phyloP scores from a whole-genome alignment of 2,113 vertebrate species.

The Lates calcarifer region DNA sequence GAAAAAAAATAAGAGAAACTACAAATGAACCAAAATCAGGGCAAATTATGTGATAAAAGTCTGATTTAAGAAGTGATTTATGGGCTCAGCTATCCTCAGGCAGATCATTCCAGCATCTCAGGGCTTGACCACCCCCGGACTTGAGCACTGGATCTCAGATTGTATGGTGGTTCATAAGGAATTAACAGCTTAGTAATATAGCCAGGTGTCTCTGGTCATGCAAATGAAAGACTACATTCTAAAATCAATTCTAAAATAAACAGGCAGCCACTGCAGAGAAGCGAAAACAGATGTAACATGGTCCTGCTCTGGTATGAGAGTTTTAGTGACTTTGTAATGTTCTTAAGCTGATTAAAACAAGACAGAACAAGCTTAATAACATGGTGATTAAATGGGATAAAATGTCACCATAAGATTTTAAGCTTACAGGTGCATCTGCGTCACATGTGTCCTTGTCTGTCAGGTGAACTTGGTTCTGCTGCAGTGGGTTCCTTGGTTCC shows the following conservation, averaged over 20 bases:
- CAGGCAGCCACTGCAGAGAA: neutral
- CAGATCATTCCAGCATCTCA: too few relatives aligned
- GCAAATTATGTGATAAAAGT: too few relatives aligned
- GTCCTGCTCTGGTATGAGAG: neutral
- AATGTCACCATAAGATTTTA: neutral
- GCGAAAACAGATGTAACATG: neutral
- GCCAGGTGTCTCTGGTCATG: too few relatives aligned
- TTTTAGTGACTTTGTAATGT: neutral
- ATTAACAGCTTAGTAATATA: neutral
- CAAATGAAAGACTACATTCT: too few relatives aligned
- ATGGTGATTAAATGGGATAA: neutral
- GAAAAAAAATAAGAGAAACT: neutral
- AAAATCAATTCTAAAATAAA: neutral
- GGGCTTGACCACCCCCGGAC: neutral
- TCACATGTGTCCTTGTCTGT: neutral
- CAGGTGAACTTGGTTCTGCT: conserved; percentile 85
- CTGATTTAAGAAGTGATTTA: too few relatives aligned
- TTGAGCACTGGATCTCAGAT: neutral
- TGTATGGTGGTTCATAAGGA: neutral
- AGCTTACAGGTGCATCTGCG: neutral
- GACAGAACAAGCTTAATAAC: neutral
- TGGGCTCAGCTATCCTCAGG: neutral
- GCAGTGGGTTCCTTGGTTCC: conserved; percentile 88
- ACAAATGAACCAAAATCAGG: too few relatives aligned
- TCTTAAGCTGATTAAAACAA: neutral